phyloP scores from a whole-genome alignment of 2,113 vertebrate species.

The Atherinomorus stipes region DNA sequence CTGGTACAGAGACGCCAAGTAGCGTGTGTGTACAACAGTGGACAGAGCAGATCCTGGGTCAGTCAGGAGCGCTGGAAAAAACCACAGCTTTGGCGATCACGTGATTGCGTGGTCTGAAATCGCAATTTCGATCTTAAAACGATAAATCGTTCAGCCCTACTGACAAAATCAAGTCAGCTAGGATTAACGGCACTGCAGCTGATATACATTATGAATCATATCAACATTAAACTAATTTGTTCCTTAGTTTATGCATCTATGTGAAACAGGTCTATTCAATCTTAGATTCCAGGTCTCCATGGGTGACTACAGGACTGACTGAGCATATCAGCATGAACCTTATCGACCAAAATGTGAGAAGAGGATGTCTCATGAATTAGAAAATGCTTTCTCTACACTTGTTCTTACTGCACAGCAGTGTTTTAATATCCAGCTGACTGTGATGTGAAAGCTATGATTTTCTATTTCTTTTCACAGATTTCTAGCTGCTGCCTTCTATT shows the following conservation, averaged over 20 bases:
- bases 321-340: slow-evolving; percentile 12
- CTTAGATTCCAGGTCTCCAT: slow-evolving; percentile 34
- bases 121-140: too few relatives aligned
- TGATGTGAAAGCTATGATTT: not conserved
- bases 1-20: too few relatives aligned
- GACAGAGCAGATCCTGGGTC: too few relatives aligned
- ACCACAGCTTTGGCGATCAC: too few relatives aligned
- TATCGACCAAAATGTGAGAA: slow-evolving; percentile 6
- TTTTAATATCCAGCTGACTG: slow-evolving; percentile 18
- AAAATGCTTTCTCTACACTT: slow-evolving; percentile 11
- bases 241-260: slow-evolving; percentile 18
- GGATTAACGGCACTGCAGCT: slow-evolving; percentile 45
- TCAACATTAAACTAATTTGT: slow-evolving; percentile 38
- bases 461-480: not conserved
- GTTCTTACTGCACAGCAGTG: slow-evolving; percentile 1
- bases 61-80: too few relatives aligned
- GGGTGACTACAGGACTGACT: slow-evolving; percentile 14
- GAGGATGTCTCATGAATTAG: not conserved
- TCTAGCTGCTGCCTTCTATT: not conserved
- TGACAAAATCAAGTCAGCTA: slow-evolving; percentile 26
- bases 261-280: slow-evolving; percentile 33
- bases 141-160: too few relatives aligned
- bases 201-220: slow-evolving; percentile 35
- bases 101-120: too few relatives aligned
- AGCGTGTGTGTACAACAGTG: too few relatives aligned